Evolutionary conservation across 2,888 invertebrate genomes (phyloP).

Genomic region (Sturmia bella): DNA sequence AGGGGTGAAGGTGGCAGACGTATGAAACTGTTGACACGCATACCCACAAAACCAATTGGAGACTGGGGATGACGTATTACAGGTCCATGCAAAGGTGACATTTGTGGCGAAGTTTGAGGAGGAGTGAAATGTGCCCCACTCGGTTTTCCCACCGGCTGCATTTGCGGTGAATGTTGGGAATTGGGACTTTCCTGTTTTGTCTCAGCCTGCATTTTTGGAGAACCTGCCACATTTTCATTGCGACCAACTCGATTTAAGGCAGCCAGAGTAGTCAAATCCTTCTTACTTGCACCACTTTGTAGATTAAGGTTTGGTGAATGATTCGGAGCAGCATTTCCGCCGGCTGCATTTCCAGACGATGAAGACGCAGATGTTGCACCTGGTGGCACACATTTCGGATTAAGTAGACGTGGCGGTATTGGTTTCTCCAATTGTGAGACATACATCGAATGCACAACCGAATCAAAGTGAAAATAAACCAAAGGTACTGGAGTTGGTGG

Average conservation of each 20-base stretch:
- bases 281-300: slow-evolving; percentile 62
- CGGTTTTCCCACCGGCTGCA: slow-evolving; percentile 15
- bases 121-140: slow-evolving; percentile 45
- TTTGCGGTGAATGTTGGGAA: slow-evolving; percentile 40
- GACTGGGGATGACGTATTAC: slow-evolving; percentile 71
- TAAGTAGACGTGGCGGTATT: slow-evolving; percentile 76
- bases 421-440: slow-evolving; percentile 76
- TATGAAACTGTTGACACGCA: slow-evolving; percentile 73
- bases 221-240: slow-evolving; percentile 65
- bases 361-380: slow-evolving; percentile 62
- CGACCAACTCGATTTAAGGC: slow-evolving; percentile 70
- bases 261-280: slow-evolving; percentile 72
- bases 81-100: slow-evolving; percentile 69
- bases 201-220: slow-evolving; percentile 69
- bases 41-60: slow-evolving; percentile 72
- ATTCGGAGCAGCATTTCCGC: slow-evolving; percentile 50
- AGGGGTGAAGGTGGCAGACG: slow-evolving; percentile 78
- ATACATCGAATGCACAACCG: slow-evolving; percentile 76
- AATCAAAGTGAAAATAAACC: slow-evolving; percentile 80
- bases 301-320: slow-evolving; percentile 74
- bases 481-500: slow-evolving; percentile 75
- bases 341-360: slow-evolving; percentile 27
- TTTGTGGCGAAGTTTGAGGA: slow-evolving; percentile 66
- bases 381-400: slow-evolving; percentile 76
- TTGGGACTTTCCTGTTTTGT: slow-evolving; percentile 59